Conservation (phyloP, 2,888 invertebrate species). For the Hydroisotoma schaefferi region DNA sequence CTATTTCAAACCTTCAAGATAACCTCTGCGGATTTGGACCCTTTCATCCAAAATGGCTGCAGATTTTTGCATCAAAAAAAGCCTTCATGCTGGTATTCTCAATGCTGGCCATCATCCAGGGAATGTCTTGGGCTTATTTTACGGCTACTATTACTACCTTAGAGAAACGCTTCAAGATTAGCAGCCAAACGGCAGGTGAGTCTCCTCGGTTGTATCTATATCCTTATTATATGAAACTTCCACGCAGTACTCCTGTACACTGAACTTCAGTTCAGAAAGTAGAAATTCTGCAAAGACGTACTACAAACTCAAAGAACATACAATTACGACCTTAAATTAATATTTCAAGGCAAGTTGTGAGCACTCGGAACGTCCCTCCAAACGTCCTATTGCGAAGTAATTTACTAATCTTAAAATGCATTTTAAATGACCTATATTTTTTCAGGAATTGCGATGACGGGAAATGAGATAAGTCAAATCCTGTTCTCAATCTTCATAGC, state of each 20-base stretch:
- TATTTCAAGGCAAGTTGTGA: too few relatives aligned
- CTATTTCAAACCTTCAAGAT: too few relatives aligned
- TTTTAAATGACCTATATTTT: too few relatives aligned
- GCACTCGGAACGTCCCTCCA: too few relatives aligned
- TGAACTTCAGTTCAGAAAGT: not conserved
- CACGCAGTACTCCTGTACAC: not conserved
- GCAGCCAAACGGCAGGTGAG: conserved; percentile 65
- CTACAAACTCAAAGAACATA: too few relatives aligned
- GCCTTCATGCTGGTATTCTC: conserved; percentile 62
- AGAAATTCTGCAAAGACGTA: not conserved
- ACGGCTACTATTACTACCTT: conserved; percentile 71
- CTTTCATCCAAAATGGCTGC: conserved; percentile 61
- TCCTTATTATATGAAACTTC: not conserved
- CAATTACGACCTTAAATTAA: too few relatives aligned
- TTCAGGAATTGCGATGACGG: conserved; percentile 67
- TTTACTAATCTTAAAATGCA: too few relatives aligned
- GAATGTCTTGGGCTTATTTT: conserved; percentile 67
- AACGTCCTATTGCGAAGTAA: too few relatives aligned
- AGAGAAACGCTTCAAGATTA: conserved; percentile 70
- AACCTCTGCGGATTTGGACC: conserved; percentile 58
- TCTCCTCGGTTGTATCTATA: not conserved
- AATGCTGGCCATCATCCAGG: conserved; percentile 60
- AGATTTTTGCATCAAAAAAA: conserved; percentile 60
- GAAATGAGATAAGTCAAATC: conserved; percentile 70
- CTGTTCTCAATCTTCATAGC: conserved; percentile 64